Evolutionary conservation across 1,140 invertebrate genomes (phyloP).

Genomic region (Euura saliciscinereae): DNA sequence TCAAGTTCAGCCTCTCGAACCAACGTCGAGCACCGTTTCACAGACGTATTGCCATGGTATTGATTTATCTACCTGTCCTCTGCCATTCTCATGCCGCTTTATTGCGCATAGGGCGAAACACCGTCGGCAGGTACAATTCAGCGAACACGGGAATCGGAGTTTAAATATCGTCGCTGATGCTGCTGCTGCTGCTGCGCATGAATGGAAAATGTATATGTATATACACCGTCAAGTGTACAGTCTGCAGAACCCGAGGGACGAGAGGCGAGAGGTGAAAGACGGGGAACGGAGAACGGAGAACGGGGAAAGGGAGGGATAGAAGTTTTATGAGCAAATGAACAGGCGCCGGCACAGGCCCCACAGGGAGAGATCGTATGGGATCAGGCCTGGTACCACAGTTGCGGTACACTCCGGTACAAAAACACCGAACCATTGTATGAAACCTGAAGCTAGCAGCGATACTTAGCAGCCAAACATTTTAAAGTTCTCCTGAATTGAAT

Average conservation of each 20-base stretch:
- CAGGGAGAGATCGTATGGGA: neutral
- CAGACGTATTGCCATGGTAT: no score
- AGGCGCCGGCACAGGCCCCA: neutral
- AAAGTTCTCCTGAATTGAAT: no score
- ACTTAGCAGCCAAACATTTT: no score
- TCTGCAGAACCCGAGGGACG: neutral
- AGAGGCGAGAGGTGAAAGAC: neutral
- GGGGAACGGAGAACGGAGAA: neutral
- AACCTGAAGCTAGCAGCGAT: no score
- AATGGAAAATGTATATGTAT: slow-evolving; percentile 3
- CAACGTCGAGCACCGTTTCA: no score
- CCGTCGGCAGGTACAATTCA: no score
- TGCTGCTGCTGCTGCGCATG: neutral
- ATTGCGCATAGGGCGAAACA: no score
- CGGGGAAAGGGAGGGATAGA: no score
- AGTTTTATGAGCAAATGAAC: neutral
- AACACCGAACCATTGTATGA: neutral
- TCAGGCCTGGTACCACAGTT: neutral
- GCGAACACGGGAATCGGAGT: no score
- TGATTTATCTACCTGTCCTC: no score
- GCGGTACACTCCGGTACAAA: neutral
- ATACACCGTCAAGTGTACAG: neutral
- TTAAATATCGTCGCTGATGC: neutral
- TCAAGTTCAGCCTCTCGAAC: no score
- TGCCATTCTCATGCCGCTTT: no score